phyloP scores from a whole-genome alignment of 1,140 invertebrate species.

The Drosophila obscura region DNA sequence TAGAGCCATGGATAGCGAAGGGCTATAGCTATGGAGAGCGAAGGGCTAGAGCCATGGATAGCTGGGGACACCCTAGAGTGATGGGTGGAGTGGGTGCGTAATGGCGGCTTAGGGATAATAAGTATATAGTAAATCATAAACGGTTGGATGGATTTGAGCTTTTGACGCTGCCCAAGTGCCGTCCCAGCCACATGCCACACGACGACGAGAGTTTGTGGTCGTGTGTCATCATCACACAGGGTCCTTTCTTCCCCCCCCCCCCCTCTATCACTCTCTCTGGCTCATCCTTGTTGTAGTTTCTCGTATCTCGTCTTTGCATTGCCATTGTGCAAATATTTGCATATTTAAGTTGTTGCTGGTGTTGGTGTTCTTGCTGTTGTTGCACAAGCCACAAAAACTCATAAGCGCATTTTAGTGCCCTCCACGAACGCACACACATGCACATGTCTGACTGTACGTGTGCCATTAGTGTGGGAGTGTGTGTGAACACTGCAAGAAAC shows the following conservation, averaged over 20 bases:
- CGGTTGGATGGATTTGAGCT: slow-evolving; percentile 37
- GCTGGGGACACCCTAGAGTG: no score
- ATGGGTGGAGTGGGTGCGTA: slow-evolving; percentile 7
- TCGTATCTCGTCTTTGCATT: slow-evolving; percentile 39
- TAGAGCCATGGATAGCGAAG: not conserved
- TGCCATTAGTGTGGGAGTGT: slow-evolving; percentile 2
- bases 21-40: no score
- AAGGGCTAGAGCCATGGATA: no score
- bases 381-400: slow-evolving; percentile 71
- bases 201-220: slow-evolving; percentile 25
- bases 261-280: no score
- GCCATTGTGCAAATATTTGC: slow-evolving; percentile 81
- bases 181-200: slow-evolving; percentile 31
- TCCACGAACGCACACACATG: slow-evolving; percentile 15
- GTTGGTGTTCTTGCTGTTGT: slow-evolving; percentile 34
- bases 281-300: slow-evolving; percentile 6
- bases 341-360: slow-evolving; percentile 73
- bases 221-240: slow-evolving; percentile 65
- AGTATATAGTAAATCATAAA: slow-evolving; percentile 53
- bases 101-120: slow-evolving; percentile 33
- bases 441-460: slow-evolving; percentile 7
- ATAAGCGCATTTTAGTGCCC: slow-evolving; percentile 78
- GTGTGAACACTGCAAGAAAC: slow-evolving; percentile 5
- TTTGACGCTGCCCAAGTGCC: slow-evolving; percentile 43
- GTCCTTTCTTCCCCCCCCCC: slow-evolving; percentile 5